Conservation (phyloP, 2,888 invertebrate genomes). For the Pseudococcus jackbeardsleyi region DNA sequence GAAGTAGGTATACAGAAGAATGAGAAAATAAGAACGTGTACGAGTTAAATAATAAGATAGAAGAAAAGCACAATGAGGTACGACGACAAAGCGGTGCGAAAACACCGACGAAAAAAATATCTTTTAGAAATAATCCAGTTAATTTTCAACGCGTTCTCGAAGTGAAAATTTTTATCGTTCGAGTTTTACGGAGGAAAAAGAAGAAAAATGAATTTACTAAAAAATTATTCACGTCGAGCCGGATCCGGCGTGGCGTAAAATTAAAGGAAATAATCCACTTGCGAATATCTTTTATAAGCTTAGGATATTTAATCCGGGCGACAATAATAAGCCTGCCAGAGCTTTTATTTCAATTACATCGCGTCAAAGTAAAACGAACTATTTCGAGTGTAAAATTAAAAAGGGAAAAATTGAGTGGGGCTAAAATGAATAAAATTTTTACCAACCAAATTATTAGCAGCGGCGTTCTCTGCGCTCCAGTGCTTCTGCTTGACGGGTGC, state of each 20-base stretch:
- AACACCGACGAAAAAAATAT: conserved; percentile 22
- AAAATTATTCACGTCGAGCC: conserved; percentile 25
- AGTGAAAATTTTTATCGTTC: neutral
- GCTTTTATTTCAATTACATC: conserved; percentile 25
- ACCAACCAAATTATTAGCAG: conserved; percentile 58
- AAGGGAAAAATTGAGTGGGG: neutral
- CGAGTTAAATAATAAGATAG: neutral
- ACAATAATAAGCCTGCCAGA: neutral
- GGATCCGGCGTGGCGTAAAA: neutral
- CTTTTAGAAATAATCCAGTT: conserved; percentile 23
- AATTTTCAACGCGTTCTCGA: neutral
- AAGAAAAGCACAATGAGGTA: neutral
- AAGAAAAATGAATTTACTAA: conserved; percentile 20
- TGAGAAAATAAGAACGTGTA: neutral
- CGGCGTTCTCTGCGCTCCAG: conserved; percentile 51
- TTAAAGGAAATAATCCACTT: conserved; percentile 26
- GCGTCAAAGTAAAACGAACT: conserved; percentile 29
- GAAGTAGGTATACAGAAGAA: neutral
- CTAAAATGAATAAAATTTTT: conserved; percentile 1
- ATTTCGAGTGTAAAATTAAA: conserved; percentile 34
- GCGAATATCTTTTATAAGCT: conserved; percentile 8
- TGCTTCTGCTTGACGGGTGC: conserved; percentile 70
- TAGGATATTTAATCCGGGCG: conserved; percentile 19
- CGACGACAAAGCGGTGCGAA: neutral
- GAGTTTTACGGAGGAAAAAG: neutral